Evolutionary conservation across 2,113 vertebrate genomes (phyloP), one percentile per base, ranked within the genome.

Genomic region (Microcebus lehilahytsara): DNA sequence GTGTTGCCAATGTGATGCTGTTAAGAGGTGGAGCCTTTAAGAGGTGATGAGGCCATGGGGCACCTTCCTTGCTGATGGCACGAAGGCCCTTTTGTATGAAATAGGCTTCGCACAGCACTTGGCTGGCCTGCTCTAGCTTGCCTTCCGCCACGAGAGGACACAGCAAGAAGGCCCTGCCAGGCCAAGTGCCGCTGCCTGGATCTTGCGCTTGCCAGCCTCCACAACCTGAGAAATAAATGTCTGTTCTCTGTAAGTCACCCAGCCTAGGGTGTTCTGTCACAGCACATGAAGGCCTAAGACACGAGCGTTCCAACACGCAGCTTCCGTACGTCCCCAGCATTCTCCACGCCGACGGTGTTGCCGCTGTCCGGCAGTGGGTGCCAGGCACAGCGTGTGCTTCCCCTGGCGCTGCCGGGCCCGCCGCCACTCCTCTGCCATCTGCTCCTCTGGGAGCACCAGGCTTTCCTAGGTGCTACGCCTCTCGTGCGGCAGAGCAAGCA

Each of bases 401-500:
- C 51, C 22, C 51, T 5, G 0, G 12, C 1, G 85, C 4, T n/a
- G 1, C 62, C 95, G n/a, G 53, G 87, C 49, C 56, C 19, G 19
- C 0, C 14, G 34, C 56, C 92, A 34, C 4, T 19, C 91, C 62
- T 69, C 95, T 42, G 0, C 14, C 81, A 72, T 25, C n/a, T 6
- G 0, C 25, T 7, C 0, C 25, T 75, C 11, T 34, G 80, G 91
- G 49, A 87, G 89, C 85, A 32, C 34, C 12, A 32, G 37, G 64
- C 83, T 91, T 66, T 80, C 77, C 71, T 1, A n/a, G 53, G 30
- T 6, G 40, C 11, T 22, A 12, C 60, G 46, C 53, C 67, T 98
- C 94, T 88, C 23, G 80, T 75, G 22, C 37, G 37, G 40, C 19
- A 96, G 84, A 90, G 60, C 72, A 93, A 98, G 37, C 75, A 93